These are phyloP conservation scores for Pyrochroa serraticornis DNA, from an alignment of 2,888 invertebrate genomes.

Conservation along the genomic window DNA sequence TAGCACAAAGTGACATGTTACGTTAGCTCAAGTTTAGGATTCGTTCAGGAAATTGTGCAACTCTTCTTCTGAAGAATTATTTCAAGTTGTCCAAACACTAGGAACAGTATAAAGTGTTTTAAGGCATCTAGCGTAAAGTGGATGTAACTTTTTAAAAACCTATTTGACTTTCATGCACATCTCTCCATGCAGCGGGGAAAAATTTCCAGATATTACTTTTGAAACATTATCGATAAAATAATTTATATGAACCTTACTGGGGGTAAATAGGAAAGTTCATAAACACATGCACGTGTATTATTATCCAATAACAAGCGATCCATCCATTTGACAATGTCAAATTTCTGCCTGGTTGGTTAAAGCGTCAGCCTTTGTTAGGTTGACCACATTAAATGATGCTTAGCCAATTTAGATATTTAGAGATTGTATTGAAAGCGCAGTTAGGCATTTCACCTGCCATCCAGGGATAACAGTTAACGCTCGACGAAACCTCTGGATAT, in stretches of 20 bases:
- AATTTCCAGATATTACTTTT: constrained; percentile 21
- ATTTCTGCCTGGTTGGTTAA: too few relatives aligned
- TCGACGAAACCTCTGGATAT: constrained; percentile 9
- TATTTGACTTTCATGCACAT: constrained; percentile 22
- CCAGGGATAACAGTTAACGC: constrained; percentile 9
- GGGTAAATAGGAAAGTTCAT: too few relatives aligned
- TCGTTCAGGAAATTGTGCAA: too few relatives aligned
- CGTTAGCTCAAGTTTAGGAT: too few relatives aligned
- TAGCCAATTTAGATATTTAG: background rate
- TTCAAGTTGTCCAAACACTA: too few relatives aligned
- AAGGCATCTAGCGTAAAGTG: too few relatives aligned
- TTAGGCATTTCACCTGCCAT: constrained; percentile 11
- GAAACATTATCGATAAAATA: constrained; percentile 1
- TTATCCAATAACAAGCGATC: too few relatives aligned
- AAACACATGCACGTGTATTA: too few relatives aligned
- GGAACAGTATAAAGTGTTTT: too few relatives aligned
- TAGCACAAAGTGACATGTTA: background rate
- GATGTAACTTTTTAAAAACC: background rate
- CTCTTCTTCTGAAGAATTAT: too few relatives aligned
- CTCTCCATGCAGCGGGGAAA: constrained; percentile 7
- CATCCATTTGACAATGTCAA: too few relatives aligned
- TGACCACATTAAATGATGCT: background rate
- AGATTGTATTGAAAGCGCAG: constrained; percentile 17
- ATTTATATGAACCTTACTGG: constrained; percentile 9
- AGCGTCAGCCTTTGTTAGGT: background rate